Evolutionary conservation across 2,888 invertebrate genomes (phyloP), one percentile per base, ranked within the genome.

Genomic region (Torymus aiolomorphi): DNA sequence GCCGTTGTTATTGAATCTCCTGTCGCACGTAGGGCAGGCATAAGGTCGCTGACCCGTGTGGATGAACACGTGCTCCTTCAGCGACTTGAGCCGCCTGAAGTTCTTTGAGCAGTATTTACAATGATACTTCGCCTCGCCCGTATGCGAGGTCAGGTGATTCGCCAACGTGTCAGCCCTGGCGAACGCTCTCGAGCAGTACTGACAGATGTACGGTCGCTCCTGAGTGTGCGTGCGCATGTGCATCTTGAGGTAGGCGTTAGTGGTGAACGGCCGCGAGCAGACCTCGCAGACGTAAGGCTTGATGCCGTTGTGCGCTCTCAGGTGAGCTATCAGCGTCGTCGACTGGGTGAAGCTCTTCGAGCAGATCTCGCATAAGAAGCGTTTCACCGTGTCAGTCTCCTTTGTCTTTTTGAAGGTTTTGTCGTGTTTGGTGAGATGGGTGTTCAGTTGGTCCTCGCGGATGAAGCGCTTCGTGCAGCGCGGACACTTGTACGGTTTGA

Each of bases 161-260:
- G 90, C 89, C 1, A 90, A 81, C 0, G 90, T 90, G 61, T 90
- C 90, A 0, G 90, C 90, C 4, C 90, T 82, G 0, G 90, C 90
- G 66, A 90, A 90, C 1, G 90, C 90, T 20, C 90, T 82, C 13
- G 88, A 87, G 76, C 90, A 90, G 62, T 88, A 90, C 78, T 90
- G 90, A 72, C 90, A 90, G n/a, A 88, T 89, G 76, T 90, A 90
- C 0, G 90, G 90, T 16, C 88, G 83, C 65, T 90, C 90, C 59
- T 90, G 90, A 0, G 90, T 90, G 65, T 90, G 90, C 2, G 90
- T 90, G 54, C 90, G 85, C 90, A 90, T 90, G 62, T 90, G 90
- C 90, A 90, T 90, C 57, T 90, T 90, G 3, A 90, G 80, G 76
- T 90, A 90, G 0, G 90, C 90, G 69, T 90, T 90, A 0, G 90